These are phyloP conservation scores for Polyommatus icarus DNA, from an alignment of 2,888 invertebrate genomes.

Conservation along the genomic window DNA sequence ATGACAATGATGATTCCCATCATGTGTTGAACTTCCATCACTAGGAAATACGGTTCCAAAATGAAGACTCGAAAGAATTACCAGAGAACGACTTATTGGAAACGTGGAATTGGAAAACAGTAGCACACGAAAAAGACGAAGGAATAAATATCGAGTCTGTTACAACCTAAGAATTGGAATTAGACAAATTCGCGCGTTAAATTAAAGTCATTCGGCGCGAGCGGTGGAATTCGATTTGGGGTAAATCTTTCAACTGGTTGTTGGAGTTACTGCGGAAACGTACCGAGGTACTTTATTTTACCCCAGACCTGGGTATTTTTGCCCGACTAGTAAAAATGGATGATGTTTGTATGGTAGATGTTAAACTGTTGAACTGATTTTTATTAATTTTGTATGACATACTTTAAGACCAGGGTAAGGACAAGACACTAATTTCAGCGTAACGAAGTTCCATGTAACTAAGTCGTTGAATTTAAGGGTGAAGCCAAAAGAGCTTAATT, in stretches of 20 bases:
- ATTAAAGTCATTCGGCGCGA: conserved; percentile 72
- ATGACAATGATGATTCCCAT: not conserved
- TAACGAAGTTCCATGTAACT: too few species aligned
- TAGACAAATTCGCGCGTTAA: conserved; percentile 79
- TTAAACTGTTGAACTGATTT: too few species aligned
- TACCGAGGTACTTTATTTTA: not conserved
- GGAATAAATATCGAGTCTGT: conserved; percentile 77
- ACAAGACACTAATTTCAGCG: too few species aligned
- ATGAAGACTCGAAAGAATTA: not conserved
- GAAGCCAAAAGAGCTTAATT: too few species aligned
- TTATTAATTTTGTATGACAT: too few species aligned
- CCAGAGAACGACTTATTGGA: conserved; percentile 6
- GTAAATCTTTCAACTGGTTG: conserved; percentile 62
- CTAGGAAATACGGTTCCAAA: not conserved
- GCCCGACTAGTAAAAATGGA: not conserved
- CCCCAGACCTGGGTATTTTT: not conserved
- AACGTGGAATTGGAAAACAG: conserved; percentile 31
- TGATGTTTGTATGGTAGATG: not conserved
- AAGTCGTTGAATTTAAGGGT: too few species aligned
- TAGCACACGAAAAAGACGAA: conserved; percentile 49
- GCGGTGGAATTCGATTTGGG: conserved; percentile 73
- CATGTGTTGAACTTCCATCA: not conserved
- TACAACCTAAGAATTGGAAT: conserved; percentile 78
- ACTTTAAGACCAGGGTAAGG: too few species aligned
- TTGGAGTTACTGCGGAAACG: conserved; percentile 9